Conservation (phyloP, 2,113 vertebrate species). For the Euleptes europaea region DNA sequence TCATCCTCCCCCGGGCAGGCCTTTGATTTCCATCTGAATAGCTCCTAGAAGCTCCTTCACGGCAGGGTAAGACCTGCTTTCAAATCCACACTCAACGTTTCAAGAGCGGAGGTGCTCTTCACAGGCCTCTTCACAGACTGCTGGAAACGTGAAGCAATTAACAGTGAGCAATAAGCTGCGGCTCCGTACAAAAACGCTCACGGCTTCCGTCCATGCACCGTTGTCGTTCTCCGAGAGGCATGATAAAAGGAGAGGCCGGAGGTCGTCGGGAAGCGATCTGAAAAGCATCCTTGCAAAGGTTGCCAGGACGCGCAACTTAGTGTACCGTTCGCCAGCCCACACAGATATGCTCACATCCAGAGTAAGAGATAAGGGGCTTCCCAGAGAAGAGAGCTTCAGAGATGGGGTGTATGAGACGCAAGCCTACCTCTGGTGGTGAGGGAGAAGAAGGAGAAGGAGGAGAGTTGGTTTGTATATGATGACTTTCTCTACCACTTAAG, state of each 20-base stretch:
- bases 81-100: not conserved
- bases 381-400: too few relatives aligned
- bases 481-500: too few relatives aligned
- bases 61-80: not conserved
- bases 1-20: not conserved
- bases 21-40: not conserved
- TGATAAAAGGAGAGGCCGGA: slow-evolving; percentile 42
- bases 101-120: not conserved
- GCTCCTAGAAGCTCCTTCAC: not conserved
- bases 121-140: not conserved
- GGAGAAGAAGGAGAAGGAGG: too few relatives aligned
- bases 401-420: too few relatives aligned
- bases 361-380: too few relatives aligned
- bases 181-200: slow-evolving; percentile 21
- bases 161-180: slow-evolving; percentile 24
- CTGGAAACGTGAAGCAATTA: not conserved
- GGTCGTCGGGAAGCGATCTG: slow-evolving; percentile 17
- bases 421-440: too few relatives aligned
- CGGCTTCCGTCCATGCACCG: slow-evolving; percentile 28
- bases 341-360: slow-evolving; percentile 11
- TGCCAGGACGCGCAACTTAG: not conserved
- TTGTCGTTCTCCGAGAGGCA: not conserved
- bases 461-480: too few relatives aligned
- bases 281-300: not conserved
- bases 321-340: slow-evolving; percentile 42